These are phyloP conservation scores for Chloromyia formosa DNA, from an alignment of 2,888 invertebrate species.

Conservation along the genomic window DNA sequence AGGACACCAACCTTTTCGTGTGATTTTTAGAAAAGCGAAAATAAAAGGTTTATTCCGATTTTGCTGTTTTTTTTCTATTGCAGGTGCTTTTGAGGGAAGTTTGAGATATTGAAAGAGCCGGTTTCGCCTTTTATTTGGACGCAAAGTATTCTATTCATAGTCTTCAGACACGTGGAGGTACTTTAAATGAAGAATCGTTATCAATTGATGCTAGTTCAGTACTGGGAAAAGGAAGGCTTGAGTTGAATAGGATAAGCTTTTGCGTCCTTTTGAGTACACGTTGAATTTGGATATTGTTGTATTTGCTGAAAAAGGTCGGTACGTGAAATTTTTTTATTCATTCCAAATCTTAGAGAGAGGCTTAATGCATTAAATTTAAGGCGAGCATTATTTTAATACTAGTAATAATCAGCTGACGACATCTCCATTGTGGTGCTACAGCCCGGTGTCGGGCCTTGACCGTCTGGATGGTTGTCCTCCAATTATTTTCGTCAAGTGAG, in stretches of 20 bases:
- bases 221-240: neutral
- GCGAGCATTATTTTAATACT: too few species aligned
- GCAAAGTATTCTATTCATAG: too few species aligned
- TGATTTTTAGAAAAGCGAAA: neutral
- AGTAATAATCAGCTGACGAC: too few species aligned
- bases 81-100: neutral
- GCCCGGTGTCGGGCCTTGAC: too few species aligned
- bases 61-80: neutral
- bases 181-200: constrained; percentile 18
- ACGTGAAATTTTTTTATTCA: neutral
- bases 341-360: too few species aligned
- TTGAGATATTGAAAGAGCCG: neutral
- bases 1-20: neutral
- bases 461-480: too few species aligned
- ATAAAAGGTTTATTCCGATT: neutral
- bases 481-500: too few species aligned
- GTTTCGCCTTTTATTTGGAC: too few species aligned
- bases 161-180: neutral
- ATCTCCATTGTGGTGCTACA: too few species aligned
- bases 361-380: too few species aligned
- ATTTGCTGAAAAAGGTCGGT: neutral
- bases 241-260: neutral
- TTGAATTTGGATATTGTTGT: neutral
- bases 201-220: constrained; percentile 2
- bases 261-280: neutral